Evolutionary conservation across 1,140 invertebrate species (phyloP).

Genomic region (Camponotus floridanus): DNA sequence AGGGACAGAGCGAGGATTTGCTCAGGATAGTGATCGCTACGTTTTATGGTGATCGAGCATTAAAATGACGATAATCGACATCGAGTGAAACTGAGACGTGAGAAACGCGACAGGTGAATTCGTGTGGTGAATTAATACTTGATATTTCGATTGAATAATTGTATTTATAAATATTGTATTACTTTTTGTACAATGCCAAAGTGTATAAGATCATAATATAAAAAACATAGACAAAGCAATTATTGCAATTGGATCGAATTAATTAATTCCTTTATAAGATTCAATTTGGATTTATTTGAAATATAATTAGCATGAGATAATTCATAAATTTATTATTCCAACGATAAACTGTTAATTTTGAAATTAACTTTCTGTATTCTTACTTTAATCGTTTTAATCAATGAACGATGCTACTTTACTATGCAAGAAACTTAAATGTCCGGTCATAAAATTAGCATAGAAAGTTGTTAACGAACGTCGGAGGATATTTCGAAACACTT

Average conservation of each 20-base stretch:
- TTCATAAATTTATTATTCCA: neutral
- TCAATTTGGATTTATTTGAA: neutral
- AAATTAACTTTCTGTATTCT: neutral
- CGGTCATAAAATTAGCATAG: slow-evolving; percentile 28
- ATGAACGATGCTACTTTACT: neutral
- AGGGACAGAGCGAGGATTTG: slow-evolving; percentile 37
- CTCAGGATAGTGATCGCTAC: slow-evolving; percentile 36
- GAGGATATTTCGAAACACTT: neutral
- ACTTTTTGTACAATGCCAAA: neutral
- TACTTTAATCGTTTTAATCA: slow-evolving; percentile 22
- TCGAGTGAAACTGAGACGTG: slow-evolving; percentile 35
- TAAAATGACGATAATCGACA: neutral
- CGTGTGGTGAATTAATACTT: neutral
- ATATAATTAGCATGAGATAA: neutral
- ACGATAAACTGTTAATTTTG: neutral
- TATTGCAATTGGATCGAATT: neutral
- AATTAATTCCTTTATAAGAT: neutral
- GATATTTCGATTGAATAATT: neutral
- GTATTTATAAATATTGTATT: neutral
- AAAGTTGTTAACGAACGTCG: slow-evolving; percentile 8
- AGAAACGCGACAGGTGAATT: neutral
- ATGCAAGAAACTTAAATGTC: neutral
- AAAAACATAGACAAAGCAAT: neutral
- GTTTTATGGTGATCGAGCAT: neutral
- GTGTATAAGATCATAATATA: slow-evolving; percentile 10